Base-by-base conservation (phyloP, 2,113 vertebrate species). In the Jaculus jaculus region DNA sequence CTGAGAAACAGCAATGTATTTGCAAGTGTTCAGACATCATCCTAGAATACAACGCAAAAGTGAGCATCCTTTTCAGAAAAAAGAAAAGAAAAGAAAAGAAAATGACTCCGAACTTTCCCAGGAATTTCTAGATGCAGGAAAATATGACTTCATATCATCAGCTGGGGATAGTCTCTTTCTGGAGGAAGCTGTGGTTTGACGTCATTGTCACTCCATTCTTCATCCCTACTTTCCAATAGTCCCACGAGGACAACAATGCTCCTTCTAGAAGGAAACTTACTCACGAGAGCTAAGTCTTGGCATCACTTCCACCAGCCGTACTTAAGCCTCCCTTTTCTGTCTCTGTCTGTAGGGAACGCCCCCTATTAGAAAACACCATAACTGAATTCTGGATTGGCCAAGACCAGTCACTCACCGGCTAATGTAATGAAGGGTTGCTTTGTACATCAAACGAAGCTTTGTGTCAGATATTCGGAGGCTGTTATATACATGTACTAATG, bases 351-450 rank as follows among this genome's bases (percentile, higher is more conserved):
- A 81, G 75, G 58, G 58, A 95, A 78, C 91, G 78, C 32, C 58
- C 47, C 54, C 75, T 86, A 42, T 58, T 88, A 21, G 60, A 92
- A 96, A 94, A 86, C 26, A 83, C 72, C n/a, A 30, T 60, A 75
- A 87, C 20, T 91, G 34, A 94, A 84, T 94, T 85, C 82, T 66
- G 81, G 61, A 83, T 94, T 86, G 92, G 51, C 61, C 61, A 68
- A 94, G 93, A 91, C 54, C 93, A 89, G 74, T 69, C 42, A 79
- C 39, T 94, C 16, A 66, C 6, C 26, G 82, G 86, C 32, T 75
- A 86, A 86, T 65, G 47, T 26, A 91, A n/a, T 80, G 39, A 87
- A 58, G 88, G 74, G n/a, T 18, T 92, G 28, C 15, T 87, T 87
- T 85, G 30, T 42, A 68, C 34, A 71, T 71, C 85, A 83, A 77